phyloP scores from a whole-genome alignment of 2,888 invertebrate species.

The Melipona beecheii region DNA sequence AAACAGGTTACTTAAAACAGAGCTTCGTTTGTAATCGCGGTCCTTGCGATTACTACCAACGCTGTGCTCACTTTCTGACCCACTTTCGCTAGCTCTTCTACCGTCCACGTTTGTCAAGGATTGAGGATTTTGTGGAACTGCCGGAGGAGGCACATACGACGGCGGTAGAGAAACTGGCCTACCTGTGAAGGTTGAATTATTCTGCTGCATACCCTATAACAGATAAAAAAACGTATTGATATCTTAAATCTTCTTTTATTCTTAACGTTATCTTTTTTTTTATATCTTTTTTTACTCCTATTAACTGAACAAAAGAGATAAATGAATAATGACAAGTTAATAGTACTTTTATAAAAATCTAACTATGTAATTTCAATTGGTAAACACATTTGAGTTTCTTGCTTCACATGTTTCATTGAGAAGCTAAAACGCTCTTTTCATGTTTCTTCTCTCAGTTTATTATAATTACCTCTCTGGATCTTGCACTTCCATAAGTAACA shows the following conservation, averaged over 20 bases:
- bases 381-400: background rate
- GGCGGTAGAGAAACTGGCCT: conserved; percentile 83
- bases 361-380: background rate
- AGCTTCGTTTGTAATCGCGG: conserved; percentile 81
- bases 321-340: background rate
- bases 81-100: conserved; percentile 82
- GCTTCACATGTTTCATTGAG: background rate
- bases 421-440: background rate
- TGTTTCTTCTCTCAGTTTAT: background rate
- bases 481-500: conserved; percentile 55
- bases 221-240: background rate
- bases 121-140: conserved; percentile 76
- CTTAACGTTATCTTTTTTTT: background rate
- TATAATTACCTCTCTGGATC: conserved; percentile 79
- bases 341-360: background rate
- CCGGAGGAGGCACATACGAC: conserved; percentile 84
- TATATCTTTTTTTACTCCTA: background rate
- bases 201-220: conserved; percentile 74
- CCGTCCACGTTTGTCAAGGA: conserved; percentile 78
- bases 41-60: conserved; percentile 82
- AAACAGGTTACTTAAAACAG: conserved; percentile 81
- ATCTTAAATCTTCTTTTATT: background rate
- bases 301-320: background rate
- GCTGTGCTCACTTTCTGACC: conserved; percentile 83
- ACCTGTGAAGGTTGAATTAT: conserved; percentile 77